Base-by-base conservation (phyloP, 2,888 invertebrate species). In the Xylota segnis region DNA sequence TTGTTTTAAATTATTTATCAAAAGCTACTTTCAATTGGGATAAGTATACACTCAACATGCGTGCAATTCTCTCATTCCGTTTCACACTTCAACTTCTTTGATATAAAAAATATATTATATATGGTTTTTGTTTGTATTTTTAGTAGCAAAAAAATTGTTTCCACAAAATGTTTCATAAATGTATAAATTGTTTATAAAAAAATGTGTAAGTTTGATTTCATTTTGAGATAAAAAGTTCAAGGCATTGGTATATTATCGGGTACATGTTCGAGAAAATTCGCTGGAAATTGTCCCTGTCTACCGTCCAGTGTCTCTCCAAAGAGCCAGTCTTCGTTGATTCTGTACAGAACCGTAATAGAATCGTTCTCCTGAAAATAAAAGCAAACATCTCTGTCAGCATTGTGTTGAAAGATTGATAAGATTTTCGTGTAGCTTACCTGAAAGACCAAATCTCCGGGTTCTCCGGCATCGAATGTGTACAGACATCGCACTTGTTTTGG, bases 241-340 rank as follows among this genome's bases (percentile, higher is more conserved):
- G 89, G 89, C 89, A 90, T 89, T 84, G 92, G 91, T 89, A 94
- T 89, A 91, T 92, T 92, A 52, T 88, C 90, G 81, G 94, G 94
- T 89, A 94, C 91, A 90, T 92, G 92, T 91, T 95, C 94, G 81
- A 96, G 95, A 91, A 96, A 96, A 93, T 95, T 96, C 32, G 94
- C 93, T 71, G 97, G 97, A 92, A 97, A 97, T 91, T 96, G 96
- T 87, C 97, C 97, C 90, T 92, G 94, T 86, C 92, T 92, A 37
- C 95, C 95, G 79, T 94, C 93, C 63, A 45, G 43, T 88, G 94
- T 94, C 90, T 95, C 95, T 14, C 97, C 97, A 90, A 94, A 96
- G 77, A 96, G 94, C 97, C 97, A 97, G 89, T 96, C 96, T 65
- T 95, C 94, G 89, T 95, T 96, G 88, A 96, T 93, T 92, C 94